Conservation (phyloP, 2,113 vertebrate genomes). For the Solenodon paradoxus region DNA sequence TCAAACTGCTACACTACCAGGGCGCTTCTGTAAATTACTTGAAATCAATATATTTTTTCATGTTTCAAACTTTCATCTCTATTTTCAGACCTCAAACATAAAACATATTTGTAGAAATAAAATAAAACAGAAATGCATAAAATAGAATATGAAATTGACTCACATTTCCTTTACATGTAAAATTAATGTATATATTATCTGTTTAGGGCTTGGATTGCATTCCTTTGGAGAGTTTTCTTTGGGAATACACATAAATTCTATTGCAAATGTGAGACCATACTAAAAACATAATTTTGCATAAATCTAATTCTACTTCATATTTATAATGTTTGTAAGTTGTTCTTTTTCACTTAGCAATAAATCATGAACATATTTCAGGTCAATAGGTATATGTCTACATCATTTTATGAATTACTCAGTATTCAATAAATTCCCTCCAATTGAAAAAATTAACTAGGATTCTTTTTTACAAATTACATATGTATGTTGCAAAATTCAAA, state of each 20-base stretch:
- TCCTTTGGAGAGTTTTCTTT: not conserved
- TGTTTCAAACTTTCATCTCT: not conserved
- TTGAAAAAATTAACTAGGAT: not conserved
- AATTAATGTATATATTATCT: not conserved
- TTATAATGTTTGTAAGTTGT: not conserved
- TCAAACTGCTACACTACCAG: too few relatives aligned
- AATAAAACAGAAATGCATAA: not conserved
- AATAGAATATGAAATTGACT: not conserved
- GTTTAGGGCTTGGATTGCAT: not conserved
- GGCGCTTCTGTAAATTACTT: too few relatives aligned
- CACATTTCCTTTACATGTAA: not conserved
- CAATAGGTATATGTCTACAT: not conserved
- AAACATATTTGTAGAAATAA: not conserved
- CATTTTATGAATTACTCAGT: not conserved
- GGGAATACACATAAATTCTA: not conserved
- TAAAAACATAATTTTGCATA: not conserved
- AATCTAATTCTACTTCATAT: not conserved
- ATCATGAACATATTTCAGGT: not conserved
- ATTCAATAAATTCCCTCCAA: not conserved
- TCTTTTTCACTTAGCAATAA: slow-evolving; percentile 16
- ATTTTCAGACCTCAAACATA: slow-evolving; percentile 20
- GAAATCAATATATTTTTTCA: not conserved
- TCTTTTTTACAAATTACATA: not conserved
- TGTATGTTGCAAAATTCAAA: not conserved
- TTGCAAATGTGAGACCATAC: not conserved